phyloP scores from a whole-genome alignment of 37 sponge, comb jelly and placozoan species.

The Agelas oroides region DNA sequence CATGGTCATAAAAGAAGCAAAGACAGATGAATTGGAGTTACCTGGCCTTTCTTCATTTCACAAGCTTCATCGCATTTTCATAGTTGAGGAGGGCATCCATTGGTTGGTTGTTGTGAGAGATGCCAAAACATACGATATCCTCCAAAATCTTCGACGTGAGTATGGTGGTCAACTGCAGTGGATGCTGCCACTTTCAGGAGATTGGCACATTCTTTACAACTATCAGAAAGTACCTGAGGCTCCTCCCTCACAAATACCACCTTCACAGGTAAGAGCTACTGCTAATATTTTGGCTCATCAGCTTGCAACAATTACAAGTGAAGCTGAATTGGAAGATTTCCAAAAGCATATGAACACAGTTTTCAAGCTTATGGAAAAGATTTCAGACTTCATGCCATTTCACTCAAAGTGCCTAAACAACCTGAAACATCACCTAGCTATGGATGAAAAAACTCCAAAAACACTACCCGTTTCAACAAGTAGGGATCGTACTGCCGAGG shows the following conservation, averaged over 20 bases:
- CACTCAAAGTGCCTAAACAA: neutral
- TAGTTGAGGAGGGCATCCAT: too few relatives aligned
- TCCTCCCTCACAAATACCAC: too few relatives aligned
- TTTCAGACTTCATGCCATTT: neutral
- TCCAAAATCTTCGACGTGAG: too few relatives aligned
- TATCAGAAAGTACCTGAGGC: too few relatives aligned
- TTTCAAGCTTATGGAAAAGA: neutral
- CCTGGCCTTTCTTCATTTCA: slow-evolving; percentile 3
- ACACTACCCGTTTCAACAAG: neutral
- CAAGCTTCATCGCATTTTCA: too few relatives aligned
- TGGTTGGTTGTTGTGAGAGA: too few relatives aligned
- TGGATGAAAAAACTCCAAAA: neutral
- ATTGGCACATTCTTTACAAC: too few relatives aligned
- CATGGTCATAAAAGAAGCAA: slow-evolving; percentile 1
- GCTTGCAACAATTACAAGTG: neutral
- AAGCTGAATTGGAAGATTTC: neutral
- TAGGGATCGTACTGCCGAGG: neutral
- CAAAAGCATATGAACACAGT: neutral
- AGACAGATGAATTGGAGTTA: neutral
- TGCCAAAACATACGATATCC: too few relatives aligned
- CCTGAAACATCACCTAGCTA: neutral
- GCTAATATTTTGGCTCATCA: neutral
- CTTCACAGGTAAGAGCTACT: too few relatives aligned
- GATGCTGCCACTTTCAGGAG: too few relatives aligned
- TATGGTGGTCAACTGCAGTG: too few relatives aligned